Base-by-base conservation (phyloP, 2,888 invertebrate genomes). In the Hesperia comma region DNA sequence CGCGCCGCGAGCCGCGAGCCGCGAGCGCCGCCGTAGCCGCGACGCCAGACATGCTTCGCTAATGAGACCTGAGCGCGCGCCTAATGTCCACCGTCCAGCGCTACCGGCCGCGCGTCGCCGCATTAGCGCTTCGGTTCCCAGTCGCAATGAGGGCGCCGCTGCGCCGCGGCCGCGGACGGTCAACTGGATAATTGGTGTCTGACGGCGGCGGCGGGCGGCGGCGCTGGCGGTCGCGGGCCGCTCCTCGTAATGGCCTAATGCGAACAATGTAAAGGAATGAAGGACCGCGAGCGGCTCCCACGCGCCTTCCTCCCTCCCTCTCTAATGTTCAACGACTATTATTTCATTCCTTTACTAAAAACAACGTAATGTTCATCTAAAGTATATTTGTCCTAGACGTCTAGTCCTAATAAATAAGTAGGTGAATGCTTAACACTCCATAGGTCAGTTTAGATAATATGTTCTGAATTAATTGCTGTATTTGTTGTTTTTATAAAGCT, bases 101-200 rank as follows among this genome's bases (percentile, higher is more conserved):
- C n/a, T n/a, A n/a, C n/a, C n/a, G n/a, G n/a, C n/a, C n/a, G n/a
- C n/a, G n/a, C n/a, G n/a, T n/a, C n/a, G n/a, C n/a, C n/a, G n/a
- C n/a, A n/a, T n/a, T n/a, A n/a, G n/a, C n/a, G n/a, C n/a, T n/a
- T n/a, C n/a, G 26, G 46, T 57, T 51, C 60, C 54, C 57, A 63
- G 54, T 55, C 19, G 63, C 60, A 63, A 63, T 63, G 68, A 61
- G 64, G 63, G 68, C 68, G 54, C 51, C 26, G 26, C 26, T 61
- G 68, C 68, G 54, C 51, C 26, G 26, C 26, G 26, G 26, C 26
- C 63, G 61, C 41, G 57, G 43, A 61, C 68, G 56, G 68, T 69
- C 74, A 74, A 77, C 71, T 74, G 74, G 71, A 76, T 80, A 79
- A 81, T 82, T 61, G 63, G 64, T 43, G 62, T 61, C 53, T 41